Conservation (phyloP, 2,797 vertebrate species). For the Allobates femoralis region DNA sequence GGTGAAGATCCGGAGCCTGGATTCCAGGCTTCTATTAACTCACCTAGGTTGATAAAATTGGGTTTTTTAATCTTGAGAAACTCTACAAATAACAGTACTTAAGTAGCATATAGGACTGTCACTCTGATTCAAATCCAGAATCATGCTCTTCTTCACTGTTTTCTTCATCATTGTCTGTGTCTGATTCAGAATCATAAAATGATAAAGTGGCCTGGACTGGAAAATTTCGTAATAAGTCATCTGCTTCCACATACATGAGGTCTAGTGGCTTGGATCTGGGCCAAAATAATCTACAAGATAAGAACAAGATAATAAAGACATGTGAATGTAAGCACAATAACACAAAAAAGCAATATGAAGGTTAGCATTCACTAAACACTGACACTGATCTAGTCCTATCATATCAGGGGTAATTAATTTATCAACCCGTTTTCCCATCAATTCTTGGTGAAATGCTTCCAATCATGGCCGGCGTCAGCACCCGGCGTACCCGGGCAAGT, state of each 20-base stretch:
- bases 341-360: not conserved
- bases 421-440: not conserved
- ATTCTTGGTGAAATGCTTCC: too few species aligned
- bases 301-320: not conserved
- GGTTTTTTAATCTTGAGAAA: not conserved
- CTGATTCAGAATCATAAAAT: slow-evolving; percentile 84
- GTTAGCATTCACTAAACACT: not conserved
- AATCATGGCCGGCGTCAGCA: too few species aligned
- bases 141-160: slow-evolving; percentile 66
- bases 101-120: not conserved
- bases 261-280: slow-evolving; percentile 90
- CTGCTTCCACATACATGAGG: slow-evolving; percentile 89
- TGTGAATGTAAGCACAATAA: not conserved
- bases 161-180: slow-evolving; percentile 77
- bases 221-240: slow-evolving; percentile 87
- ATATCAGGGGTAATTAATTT: not conserved
- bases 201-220: slow-evolving; percentile 92
- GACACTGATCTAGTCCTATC: not conserved
- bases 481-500: too few species aligned
- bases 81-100: not conserved
- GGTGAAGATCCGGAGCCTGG: not conserved
- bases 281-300: slow-evolving; percentile 84
- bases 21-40: not conserved
- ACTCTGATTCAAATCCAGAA: slow-evolving; percentile 62
- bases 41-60: not conserved